Conservation (phyloP, 2,113 vertebrate genomes). For the Panthera uncia region DNA sequence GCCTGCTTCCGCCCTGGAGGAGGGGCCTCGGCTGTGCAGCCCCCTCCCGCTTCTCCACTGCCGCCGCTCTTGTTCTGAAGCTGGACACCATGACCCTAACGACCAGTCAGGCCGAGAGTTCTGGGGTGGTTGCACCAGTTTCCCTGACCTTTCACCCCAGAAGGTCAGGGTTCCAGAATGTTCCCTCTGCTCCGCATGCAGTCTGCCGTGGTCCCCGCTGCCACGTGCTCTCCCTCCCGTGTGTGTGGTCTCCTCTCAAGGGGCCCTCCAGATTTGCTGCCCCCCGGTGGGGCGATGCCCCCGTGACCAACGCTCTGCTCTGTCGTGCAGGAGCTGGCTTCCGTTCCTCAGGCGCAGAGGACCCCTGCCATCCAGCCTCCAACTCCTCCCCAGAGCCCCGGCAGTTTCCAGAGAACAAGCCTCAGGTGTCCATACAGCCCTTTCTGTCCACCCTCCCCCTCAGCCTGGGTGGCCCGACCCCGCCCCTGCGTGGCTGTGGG, state of each 20-base stretch:
- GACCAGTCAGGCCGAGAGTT: not conserved
- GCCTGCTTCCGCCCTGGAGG: too few species aligned
- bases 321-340: constrained; percentile 82
- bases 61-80: too few species aligned
- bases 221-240: not conserved
- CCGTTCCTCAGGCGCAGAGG: constrained; percentile 74
- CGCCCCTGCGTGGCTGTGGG: accelerated
- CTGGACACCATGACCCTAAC: not conserved
- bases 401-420: constrained; percentile 55
- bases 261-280: accelerated
- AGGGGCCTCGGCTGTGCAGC: too few species aligned
- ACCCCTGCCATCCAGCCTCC: not conserved
- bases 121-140: too few species aligned
- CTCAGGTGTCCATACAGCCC: constrained; percentile 75
- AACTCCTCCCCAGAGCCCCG: not conserved
- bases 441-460: not conserved
- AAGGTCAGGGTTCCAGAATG: accelerated
- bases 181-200: accelerated
- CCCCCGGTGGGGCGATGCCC: not conserved
- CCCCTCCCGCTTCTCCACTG: not conserved
- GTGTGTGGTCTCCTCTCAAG: not conserved
- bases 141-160: not conserved
- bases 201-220: accelerated
- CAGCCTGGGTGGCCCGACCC: constrained; percentile 31
- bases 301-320: not conserved